phyloP scores from a whole-genome alignment of 2,888 invertebrate species.

The Blastobasis lacticolella region DNA sequence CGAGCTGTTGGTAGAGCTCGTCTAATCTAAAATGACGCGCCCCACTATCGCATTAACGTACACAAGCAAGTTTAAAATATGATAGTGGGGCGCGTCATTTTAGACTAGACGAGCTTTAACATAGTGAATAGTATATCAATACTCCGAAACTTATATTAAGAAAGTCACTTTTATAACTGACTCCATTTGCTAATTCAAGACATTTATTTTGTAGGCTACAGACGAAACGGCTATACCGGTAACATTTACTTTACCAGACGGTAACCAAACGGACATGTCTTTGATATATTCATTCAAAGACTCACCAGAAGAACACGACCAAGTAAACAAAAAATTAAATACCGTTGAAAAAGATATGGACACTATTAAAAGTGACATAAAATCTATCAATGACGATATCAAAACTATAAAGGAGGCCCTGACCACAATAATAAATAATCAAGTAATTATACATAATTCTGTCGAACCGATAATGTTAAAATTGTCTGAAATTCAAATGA shows the following conservation, averaged over 20 bases:
- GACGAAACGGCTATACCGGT: not conserved
- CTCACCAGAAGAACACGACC: not conserved
- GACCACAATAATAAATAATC: slow-evolving; percentile 2
- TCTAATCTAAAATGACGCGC: too few relatives aligned
- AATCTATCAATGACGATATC: not conserved
- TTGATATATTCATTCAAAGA: not conserved
- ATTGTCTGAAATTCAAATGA: slow-evolving; percentile 4
- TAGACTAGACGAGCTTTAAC: not conserved
- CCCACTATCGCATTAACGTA: not conserved
- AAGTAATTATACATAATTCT: slow-evolving; percentile 2
- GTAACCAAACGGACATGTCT: not conserved
- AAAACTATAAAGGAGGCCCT: not conserved
- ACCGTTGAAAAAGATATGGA: not conserved
- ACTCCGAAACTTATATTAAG: not conserved
- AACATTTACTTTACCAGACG: not conserved
- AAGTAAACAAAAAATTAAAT: not conserved
- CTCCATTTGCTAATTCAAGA: not conserved
- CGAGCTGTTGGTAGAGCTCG: too few relatives aligned
- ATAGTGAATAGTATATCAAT: not conserved
- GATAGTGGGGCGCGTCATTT: not conserved
- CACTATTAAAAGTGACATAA: not conserved
- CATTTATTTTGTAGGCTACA: not conserved
- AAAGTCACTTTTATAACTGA: not conserved
- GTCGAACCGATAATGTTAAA: slow-evolving; percentile 1
- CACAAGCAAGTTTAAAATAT: not conserved